These are phyloP conservation scores for Pyrocoelia pectoralis DNA, from an alignment of 2,888 invertebrate genomes.

Conservation along the genomic window DNA sequence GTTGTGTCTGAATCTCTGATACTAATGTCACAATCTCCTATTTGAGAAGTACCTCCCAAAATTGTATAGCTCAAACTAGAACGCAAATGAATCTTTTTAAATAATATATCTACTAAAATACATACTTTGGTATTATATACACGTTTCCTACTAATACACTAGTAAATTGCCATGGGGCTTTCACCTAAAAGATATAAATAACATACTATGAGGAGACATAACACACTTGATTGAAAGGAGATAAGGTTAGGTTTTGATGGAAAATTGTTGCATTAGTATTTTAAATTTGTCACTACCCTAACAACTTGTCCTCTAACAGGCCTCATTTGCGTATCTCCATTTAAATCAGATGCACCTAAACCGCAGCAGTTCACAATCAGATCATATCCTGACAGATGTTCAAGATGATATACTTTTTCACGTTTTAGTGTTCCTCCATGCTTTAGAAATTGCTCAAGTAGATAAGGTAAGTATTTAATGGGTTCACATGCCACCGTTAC, in stretches of 20 bases:
- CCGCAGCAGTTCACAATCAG: constrained; percentile 84
- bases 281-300: too few relatives aligned
- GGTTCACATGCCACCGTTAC: constrained; percentile 75
- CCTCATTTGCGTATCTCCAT: constrained; percentile 67
- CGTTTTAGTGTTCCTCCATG: constrained; percentile 67
- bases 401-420: constrained; percentile 63
- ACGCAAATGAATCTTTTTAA: background rate
- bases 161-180: constrained; percentile 73
- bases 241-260: too few relatives aligned
- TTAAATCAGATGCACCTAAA: constrained; percentile 69
- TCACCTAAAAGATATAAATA: constrained; percentile 66
- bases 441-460: constrained; percentile 68
- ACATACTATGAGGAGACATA: too few relatives aligned
- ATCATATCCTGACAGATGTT: constrained; percentile 63
- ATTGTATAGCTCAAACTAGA: background rate
- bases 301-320: constrained; percentile 81
- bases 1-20: background rate
- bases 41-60: background rate
- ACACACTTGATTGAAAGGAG: too few relatives aligned
- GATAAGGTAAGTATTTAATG: constrained; percentile 69
- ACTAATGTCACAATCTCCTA: background rate
- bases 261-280: too few relatives aligned
- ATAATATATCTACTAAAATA: too few relatives aligned
- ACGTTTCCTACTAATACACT: constrained; percentile 67
- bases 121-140: constrained; percentile 84